phyloP scores from a whole-genome alignment of 2,797 vertebrate species.

The Sternarchorhynchus goeldii region DNA sequence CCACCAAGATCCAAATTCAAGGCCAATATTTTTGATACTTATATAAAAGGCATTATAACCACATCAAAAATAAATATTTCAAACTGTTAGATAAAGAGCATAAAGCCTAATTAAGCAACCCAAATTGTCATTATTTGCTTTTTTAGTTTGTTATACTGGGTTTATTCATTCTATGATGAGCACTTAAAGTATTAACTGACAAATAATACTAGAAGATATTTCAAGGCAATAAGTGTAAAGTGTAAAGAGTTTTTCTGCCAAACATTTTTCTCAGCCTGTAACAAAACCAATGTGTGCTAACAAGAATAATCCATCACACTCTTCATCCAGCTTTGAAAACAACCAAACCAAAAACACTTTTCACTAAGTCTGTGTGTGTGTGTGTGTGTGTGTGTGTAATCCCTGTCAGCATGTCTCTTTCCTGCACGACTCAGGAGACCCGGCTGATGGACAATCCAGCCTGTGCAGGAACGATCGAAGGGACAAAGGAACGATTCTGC shows the following conservation, averaged over 20 bases:
- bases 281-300: conserved; percentile 78
- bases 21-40: neutral
- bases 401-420: conserved; percentile 77
- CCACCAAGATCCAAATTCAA: conserved; percentile 34
- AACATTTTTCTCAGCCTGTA: conserved; percentile 54
- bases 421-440: conserved; percentile 75
- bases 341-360: conserved; percentile 74
- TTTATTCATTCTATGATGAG: neutral
- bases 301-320: conserved; percentile 75
- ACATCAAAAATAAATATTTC: neutral
- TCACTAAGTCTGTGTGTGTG: conserved; percentile 69
- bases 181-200: conserved; percentile 67
- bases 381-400: conserved; percentile 71
- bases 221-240: conserved; percentile 76
- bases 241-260: conserved; percentile 79
- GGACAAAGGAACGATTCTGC: conserved; percentile 60
- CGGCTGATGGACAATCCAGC: conserved; percentile 79
- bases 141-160: neutral
- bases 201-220: conserved; percentile 75
- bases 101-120: neutral
- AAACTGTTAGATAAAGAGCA: neutral
- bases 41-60: neutral
- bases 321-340: conserved; percentile 72
- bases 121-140: neutral
- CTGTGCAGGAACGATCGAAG: conserved; percentile 72